These are phyloP conservation scores for Rugalucina vietnamica DNA, from an alignment of 2,888 invertebrate genomes.

Conservation along the genomic window DNA sequence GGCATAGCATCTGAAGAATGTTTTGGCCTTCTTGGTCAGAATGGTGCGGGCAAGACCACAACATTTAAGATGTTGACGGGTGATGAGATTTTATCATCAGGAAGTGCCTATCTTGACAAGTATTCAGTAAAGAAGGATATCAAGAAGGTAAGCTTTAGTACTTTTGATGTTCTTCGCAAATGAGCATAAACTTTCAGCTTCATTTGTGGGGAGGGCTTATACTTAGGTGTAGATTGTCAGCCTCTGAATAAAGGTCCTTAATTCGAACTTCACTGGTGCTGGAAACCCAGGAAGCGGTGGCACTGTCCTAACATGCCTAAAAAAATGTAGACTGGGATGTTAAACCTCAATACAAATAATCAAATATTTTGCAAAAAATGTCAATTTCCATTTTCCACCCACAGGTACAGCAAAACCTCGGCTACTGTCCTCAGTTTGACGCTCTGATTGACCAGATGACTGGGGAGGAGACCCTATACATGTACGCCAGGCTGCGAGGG, in stretches of 20 bases:
- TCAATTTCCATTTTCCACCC: too few species aligned
- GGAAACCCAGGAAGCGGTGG: too few species aligned
- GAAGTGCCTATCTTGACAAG: conserved; percentile 85
- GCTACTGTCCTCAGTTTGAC: conserved; percentile 96
- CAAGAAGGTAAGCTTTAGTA: conserved; percentile 63
- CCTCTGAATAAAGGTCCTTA: too few species aligned
- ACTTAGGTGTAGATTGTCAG: too few species aligned
- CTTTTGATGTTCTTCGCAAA: background rate
- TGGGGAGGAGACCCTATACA: conserved; percentile 89
- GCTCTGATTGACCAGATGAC: conserved; percentile 92
- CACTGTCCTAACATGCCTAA: too few species aligned
- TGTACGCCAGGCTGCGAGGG: conserved; percentile 89
- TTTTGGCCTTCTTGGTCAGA: conserved; percentile 92
- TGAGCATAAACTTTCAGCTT: background rate
- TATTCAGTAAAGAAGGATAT: conserved; percentile 72
- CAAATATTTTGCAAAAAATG: too few species aligned
- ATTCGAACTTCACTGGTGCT: too few species aligned
- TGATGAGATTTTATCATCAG: conserved; percentile 84
- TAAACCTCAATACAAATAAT: too few species aligned
- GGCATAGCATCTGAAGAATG: conserved; percentile 87
- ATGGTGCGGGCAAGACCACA: conserved; percentile 95
- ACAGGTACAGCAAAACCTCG: conserved; percentile 90
- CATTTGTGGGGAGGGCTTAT: too few species aligned
- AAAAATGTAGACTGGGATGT: too few species aligned
- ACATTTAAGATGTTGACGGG: conserved; percentile 90